Base-by-base conservation (phyloP, 2,888 invertebrate genomes). In the Ophion costatus region DNA sequence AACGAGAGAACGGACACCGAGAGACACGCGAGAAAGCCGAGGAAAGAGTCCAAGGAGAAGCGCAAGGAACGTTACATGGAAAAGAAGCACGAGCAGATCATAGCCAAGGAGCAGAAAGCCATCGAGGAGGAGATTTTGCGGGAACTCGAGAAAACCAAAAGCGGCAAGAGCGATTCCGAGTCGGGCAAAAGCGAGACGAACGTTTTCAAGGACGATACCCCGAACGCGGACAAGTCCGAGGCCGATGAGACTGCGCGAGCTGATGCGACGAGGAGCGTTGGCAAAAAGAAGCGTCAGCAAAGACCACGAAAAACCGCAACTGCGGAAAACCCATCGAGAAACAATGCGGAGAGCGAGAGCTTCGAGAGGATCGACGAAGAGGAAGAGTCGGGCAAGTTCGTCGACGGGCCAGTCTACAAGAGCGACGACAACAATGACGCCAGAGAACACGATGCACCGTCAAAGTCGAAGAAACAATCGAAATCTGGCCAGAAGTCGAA, bases 91-190 rank as follows among this genome's bases (percentile, higher is more conserved):
- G 93, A 93, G 76, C 92, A 93, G 71, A 92, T 93, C 84, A 92
- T 93, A 79, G 93, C 93, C 1, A 93, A 93, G 64, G 93, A 93
- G 69, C 93, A 93, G 66, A 93, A 93, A 64, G 93, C 93, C 0
- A 93, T 93, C 14, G 93, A 93, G 66, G 93, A 93, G 38, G 93
- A 92, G 76, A 93, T 93, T 71, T 82, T 93, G 38, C 87, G 93
- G 9, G 93, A 93, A 45, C 87, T 93, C 9, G 93, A 91, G 10
- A 92, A 92, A 75, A 92, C 90, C 63, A 92, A 91, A 56, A 91
- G 88, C 20, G 66, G 69, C 0, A 88, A 87, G 5, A 81, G 78
- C 69, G 66, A 86, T 59, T 73, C 66, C 0, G 80, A 80, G 9
- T 80, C n/a, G 33, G 74, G 33, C 61, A 89, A 74, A 10, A 88